Percentiles rank a stretch among this genome's conserved stretches.
Conservation (phyloP, 1,140 invertebrate species). For the Triops longicaudatus region DNA sequence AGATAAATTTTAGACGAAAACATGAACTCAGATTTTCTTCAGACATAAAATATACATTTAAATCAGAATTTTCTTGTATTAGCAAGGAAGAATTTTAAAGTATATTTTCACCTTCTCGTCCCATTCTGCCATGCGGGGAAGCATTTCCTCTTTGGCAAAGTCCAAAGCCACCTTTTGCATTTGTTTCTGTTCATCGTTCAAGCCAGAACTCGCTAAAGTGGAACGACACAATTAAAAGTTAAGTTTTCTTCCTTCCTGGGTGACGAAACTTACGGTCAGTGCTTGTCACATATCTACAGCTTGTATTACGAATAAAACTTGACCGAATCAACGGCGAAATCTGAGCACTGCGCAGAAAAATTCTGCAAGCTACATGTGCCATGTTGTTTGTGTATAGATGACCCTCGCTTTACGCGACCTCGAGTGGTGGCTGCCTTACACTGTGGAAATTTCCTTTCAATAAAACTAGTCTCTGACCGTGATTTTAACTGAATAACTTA, state of each 20-base stretch:
- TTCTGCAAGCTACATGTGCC: neutral
- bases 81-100: constrained; percentile 6
- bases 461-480: too few species aligned
- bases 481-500: too few species aligned
- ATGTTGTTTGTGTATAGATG: neutral
- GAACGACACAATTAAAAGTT: neutral
- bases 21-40: too few species aligned
- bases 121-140: constrained; percentile 52
- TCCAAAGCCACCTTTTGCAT: constrained; percentile 48
- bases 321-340: neutral
- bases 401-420: too few species aligned
- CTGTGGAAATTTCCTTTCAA: too few species aligned
- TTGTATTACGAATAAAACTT: neutral
- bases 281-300: neutral
- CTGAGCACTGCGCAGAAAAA: neutral
- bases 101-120: constrained; percentile 46
- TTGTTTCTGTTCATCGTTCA: constrained; percentile 48
- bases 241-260: neutral
- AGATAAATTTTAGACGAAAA: constrained; percentile 22
- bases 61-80: too few species aligned
- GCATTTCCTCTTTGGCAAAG: constrained; percentile 52
- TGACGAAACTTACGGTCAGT: neutral
- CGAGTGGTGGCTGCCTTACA: too few species aligned
- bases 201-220: constrained; percentile 41
- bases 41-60: too few species aligned